Evolutionary conservation across 2,888 invertebrate species (phyloP).

Genomic region (Barypeithes pellucidus): DNA sequence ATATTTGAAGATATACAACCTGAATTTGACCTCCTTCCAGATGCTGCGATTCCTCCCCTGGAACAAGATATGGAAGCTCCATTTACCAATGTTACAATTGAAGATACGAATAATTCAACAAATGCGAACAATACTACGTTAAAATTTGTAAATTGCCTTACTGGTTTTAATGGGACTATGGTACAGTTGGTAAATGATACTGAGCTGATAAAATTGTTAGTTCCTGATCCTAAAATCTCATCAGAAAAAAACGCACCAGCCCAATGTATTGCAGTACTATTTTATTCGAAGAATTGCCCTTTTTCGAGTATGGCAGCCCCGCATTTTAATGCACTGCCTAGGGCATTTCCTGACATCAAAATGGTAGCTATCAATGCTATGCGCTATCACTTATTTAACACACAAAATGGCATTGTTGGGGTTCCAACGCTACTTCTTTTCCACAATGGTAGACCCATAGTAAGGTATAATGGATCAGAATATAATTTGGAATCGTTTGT

Average conservation of each 20-base stretch:
- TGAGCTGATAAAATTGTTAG: slow-evolving; percentile 78
- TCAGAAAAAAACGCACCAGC: slow-evolving; percentile 77
- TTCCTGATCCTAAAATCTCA: slow-evolving; percentile 76
- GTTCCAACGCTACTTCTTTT: slow-evolving; percentile 92
- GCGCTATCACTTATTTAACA: slow-evolving; percentile 87
- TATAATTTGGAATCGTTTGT: slow-evolving; percentile 86
- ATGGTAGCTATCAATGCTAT: slow-evolving; percentile 93
- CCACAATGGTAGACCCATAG: slow-evolving; percentile 89
- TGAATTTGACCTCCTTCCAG: slow-evolving; percentile 41
- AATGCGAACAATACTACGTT: slow-evolving; percentile 55
- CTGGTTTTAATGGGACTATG: slow-evolving; percentile 61
- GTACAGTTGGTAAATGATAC: slow-evolving; percentile 83
- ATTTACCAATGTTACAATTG: slow-evolving; percentile 52
- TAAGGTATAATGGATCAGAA: slow-evolving; percentile 88
- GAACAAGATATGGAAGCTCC: slow-evolving; percentile 16
- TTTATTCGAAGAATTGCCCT: slow-evolving; percentile 92
- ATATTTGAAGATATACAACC: slow-evolving; percentile 46
- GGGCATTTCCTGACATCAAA: slow-evolving; percentile 89
- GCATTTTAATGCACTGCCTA: slow-evolving; percentile 90
- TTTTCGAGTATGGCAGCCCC: slow-evolving; percentile 93
- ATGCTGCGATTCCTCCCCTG: slow-evolving; percentile 12
- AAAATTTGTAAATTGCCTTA: slow-evolving; percentile 66
- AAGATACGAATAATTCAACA: slow-evolving; percentile 43
- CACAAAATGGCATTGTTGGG: slow-evolving; percentile 92
- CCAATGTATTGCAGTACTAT: slow-evolving; percentile 86